Evolutionary conservation across 2,113 vertebrate genomes (phyloP), one percentile per base, ranked within the genome.

Genomic region (Geothlypis trichas): DNA sequence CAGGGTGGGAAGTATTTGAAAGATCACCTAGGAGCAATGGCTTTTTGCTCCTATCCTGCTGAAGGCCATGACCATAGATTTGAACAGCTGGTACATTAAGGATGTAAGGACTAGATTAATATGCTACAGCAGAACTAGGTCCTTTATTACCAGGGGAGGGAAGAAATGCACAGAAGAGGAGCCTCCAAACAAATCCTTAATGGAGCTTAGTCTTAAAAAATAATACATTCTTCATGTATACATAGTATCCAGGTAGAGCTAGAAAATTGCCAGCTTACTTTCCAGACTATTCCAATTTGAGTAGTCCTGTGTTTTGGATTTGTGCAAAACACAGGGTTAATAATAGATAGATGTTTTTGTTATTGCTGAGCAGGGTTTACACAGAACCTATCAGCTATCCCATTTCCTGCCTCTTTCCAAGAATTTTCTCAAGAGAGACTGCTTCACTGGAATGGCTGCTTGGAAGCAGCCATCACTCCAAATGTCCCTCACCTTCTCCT

Each of bases 1-100:
- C 3, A 42, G 10, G 6, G 41, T 1, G 0, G n/a, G 11, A 73
- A 77, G 15, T 31, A 55, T 2, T 4, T 75, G n/a, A 41, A 75
- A 59, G 31, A 76, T 79, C 28, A 46, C 9, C 16, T 28, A 18
- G n/a, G 20, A 90, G 42, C 24, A 82, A 63, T 28, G 57, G 51
- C 57, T 88, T 72, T 52, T 26, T 73, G 39, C 33, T 88, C 12
- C 23, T 15, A 55, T 24, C 16, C 19, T 88, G 42, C 61, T 87
- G 19, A 5, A 71, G 68, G 39, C n/a, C 69, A 49, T 14, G 15
- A 49, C 30, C 61, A 61, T 3, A 33, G 35, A 61, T 62, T 66
- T 59, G 52, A 84, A 54, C 17, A 37, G 31, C 2, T 30, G 3
- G 14, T 30, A 44, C 7, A 10, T 30, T 35, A 72, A 41, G 1